Evolutionary conservation across 2,113 vertebrate genomes (phyloP), one percentile per base, ranked within the genome.

Genomic region (Tamias sibiricus): DNA sequence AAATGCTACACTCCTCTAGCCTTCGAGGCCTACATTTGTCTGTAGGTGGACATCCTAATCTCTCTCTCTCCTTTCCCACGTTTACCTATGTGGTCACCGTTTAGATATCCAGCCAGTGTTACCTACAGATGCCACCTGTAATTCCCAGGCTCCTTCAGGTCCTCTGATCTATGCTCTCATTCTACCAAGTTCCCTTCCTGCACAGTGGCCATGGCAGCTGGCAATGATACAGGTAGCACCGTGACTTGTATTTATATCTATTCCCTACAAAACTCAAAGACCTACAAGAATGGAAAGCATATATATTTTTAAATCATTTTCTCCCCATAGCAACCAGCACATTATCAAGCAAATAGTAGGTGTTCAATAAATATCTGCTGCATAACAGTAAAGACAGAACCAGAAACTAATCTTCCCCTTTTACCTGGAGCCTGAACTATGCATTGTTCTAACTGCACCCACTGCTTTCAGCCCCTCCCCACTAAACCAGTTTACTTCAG

Each of bases 201-300:
- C 19, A 17, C 0, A 42, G 71, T 3, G 7, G 30, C 13, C 52
- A 30, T 9, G 28, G 40, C 47, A 24, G 44, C 10, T 66, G 47
- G 83, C 17, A 24, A 71, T 0, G 4, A 54, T 0, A 26, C 74
- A 4, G 1, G 6, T 0, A 17, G 57, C 47, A 6, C 6, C 0
- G 6, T 42, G 84, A 37, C 0, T 13, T 64, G 19, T 5, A 20
- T n/a, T 13, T 64, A 24, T 5, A 20, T n/a, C 54, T 14, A 9
- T 59, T 68, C 13, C 40, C 40, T 5, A 0, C 1, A 32, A 62
- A n/a, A 35, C 32, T 66, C 37, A 3, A 11, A 28, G 40, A 40
- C 40, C 72, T 59, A 17, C 1, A 19, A 19, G 69, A 52, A 52
- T 28, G 47, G 20, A 59, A 77, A 26, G 62, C 4, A 4, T 2